Conservation (phyloP, 2,888 invertebrate genomes). For the Eurois occulta region DNA sequence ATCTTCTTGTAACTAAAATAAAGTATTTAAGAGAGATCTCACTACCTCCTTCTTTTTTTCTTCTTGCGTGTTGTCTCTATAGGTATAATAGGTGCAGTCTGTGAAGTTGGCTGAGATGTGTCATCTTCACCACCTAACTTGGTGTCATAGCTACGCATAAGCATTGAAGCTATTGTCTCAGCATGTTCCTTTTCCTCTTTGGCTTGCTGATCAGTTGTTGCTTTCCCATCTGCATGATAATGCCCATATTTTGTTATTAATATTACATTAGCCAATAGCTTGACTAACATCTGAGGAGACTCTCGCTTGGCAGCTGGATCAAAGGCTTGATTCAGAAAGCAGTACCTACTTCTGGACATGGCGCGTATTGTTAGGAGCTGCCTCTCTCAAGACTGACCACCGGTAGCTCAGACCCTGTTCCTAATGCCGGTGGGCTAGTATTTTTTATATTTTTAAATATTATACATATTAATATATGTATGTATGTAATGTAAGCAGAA, state of each 20-base stretch:
- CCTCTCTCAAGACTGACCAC: too few relatives aligned
- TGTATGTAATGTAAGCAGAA: not conserved
- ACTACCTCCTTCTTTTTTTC: conserved; percentile 86
- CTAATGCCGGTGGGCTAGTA: too few relatives aligned
- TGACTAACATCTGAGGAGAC: too few relatives aligned
- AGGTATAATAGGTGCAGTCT: conserved; percentile 82
- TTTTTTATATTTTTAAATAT: too few relatives aligned
- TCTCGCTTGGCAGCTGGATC: too few relatives aligned
- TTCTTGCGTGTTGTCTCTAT: conserved; percentile 82
- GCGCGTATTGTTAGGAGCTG: too few relatives aligned
- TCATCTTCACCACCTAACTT: conserved; percentile 87
- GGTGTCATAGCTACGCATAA: conserved; percentile 82
- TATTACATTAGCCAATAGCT: too few relatives aligned
- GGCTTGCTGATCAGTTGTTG: conserved; percentile 74
- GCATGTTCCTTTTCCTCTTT: conserved; percentile 83
- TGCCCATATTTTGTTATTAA: not conserved
- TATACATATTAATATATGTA: not conserved
- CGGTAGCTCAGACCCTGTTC: too few relatives aligned
- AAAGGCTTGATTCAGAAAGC: too few relatives aligned
- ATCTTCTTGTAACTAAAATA: not conserved
- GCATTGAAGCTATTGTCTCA: conserved; percentile 78
- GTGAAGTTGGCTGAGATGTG: conserved; percentile 86
- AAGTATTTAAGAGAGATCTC: not conserved
- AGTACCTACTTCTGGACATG: too few relatives aligned
- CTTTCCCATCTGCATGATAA: conserved; percentile 74